A percentile compares a stretch with the other conserved stretches of the same genome.
phyloP scores from a whole-genome alignment of 2,888 invertebrate species.

The Scaptomyza parva region DNA sequence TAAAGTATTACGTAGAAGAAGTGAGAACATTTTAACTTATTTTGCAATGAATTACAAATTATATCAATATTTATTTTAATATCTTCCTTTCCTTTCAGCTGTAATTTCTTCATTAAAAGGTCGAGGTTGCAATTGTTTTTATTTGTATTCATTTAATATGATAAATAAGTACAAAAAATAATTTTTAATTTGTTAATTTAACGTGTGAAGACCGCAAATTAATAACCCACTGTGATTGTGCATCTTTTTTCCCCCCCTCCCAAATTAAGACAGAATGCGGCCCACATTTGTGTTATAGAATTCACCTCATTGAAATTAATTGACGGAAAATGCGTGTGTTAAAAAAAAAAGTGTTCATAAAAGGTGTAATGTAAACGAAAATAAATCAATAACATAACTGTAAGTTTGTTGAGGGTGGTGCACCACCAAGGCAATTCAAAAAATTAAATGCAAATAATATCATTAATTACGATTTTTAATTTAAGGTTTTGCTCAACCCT shows the following conservation, averaged over 20 bases:
- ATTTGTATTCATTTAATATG: neutral
- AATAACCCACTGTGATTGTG: neutral
- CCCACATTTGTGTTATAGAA: neutral
- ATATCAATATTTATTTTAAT: neutral
- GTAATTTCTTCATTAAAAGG: neutral
- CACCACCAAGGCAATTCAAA: neutral
- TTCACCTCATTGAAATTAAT: neutral
- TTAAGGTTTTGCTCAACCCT: neutral
- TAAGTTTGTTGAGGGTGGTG: neutral
- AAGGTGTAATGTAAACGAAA: neutral
- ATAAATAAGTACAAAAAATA: neutral
- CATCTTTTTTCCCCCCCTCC: neutral
- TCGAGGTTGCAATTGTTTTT: neutral
- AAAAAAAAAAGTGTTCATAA: neutral
- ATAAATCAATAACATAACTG: neutral
- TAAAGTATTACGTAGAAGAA: no score
- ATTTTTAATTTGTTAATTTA: neutral
- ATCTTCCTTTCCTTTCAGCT: neutral
- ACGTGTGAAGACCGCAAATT: neutral
- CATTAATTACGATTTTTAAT: neutral
- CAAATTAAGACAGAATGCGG: neutral
- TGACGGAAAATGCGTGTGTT: neutral
- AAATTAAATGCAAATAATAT: neutral
- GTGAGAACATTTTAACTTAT: no score
- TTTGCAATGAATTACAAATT: no score